These are phyloP conservation scores for Gnathonemus echidnorhynchus DNA, from an alignment of 2,113 vertebrate genomes.

Conservation along the genomic window DNA sequence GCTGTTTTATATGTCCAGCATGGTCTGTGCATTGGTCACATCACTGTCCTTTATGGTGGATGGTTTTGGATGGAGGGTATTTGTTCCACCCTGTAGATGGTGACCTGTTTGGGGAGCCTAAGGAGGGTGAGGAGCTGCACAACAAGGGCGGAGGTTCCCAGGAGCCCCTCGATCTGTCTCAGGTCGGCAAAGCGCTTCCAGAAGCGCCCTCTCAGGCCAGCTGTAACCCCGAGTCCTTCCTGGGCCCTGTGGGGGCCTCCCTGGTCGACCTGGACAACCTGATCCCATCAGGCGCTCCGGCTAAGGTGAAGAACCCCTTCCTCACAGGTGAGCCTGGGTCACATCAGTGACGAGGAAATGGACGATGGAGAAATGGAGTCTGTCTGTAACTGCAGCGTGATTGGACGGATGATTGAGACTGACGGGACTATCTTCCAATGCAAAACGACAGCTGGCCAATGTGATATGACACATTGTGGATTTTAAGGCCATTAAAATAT, in stretches of 20 bases:
- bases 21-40: background rate
- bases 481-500: background rate
- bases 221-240: constrained; percentile 78
- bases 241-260: constrained; percentile 77
- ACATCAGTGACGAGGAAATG: background rate
- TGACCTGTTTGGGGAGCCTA: constrained; percentile 75
- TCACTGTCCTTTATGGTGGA: background rate
- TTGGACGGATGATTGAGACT: background rate
- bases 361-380: background rate
- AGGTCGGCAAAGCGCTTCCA: constrained; percentile 63
- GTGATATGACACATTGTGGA: background rate
- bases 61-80: background rate
- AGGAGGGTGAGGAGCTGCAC: constrained; percentile 70
- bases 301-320: constrained; percentile 82
- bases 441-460: background rate
- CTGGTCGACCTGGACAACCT: constrained; percentile 84
- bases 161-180: constrained; percentile 67
- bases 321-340: constrained; percentile 64
- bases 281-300: constrained; percentile 56
- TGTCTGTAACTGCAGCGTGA: background rate
- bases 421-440: background rate
- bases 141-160: constrained; percentile 57
- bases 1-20: background rate
- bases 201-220: constrained; percentile 55
- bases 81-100: constrained; percentile 57